Base-by-base conservation (phyloP, 1,140 invertebrate genomes). In the Camponotus floridanus region DNA sequence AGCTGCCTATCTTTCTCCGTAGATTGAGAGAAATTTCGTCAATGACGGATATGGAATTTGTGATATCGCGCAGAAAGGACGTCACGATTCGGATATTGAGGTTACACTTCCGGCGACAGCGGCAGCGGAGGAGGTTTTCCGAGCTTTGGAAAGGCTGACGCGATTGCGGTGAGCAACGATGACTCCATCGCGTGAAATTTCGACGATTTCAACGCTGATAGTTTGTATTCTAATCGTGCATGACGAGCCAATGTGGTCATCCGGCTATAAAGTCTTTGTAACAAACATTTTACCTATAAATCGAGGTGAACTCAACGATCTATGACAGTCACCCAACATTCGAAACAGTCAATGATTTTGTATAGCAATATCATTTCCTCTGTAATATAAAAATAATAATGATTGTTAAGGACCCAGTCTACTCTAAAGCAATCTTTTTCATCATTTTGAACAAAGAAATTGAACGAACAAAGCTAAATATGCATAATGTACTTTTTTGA, bases 61-160 rank as follows among this genome's bases (percentile, higher is more conserved):
- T 70, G 11, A 9, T 61, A 68, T 3, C n/a, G 26, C 26, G 18
- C 33, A 51, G 9, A 31, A 61, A 86, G 31, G 55, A 80, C 26
- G 26, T 61, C 64, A 80, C 31, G 15, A 86, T 51, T 26, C 31
- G 64, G 76, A 85, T 78, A 79, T 85, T 57, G 74, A 85, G 84
- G 76, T 86, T 86, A 33, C 18, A 62, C n/a, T 81, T 86, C 76
- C 84, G 84, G 64, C 31, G 65, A 45, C 59, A 62, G 5, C 4
- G 26, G 8, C 26, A 57, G n/a, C 64, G 65, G 65, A 26, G 26
- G 26, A 79, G 55, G 33, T 68, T 67, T 86, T 62, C 39, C 42
- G 76, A 80, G 42, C 21, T n/a, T 68, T 39, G 42, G 51, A 80
- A 86, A 80, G 48, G 42, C 51, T n/a, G 64, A 57, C 45, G 59